Base-by-base conservation (phyloP, 2,797 vertebrate species). In the Hybognathus amarus region DNA sequence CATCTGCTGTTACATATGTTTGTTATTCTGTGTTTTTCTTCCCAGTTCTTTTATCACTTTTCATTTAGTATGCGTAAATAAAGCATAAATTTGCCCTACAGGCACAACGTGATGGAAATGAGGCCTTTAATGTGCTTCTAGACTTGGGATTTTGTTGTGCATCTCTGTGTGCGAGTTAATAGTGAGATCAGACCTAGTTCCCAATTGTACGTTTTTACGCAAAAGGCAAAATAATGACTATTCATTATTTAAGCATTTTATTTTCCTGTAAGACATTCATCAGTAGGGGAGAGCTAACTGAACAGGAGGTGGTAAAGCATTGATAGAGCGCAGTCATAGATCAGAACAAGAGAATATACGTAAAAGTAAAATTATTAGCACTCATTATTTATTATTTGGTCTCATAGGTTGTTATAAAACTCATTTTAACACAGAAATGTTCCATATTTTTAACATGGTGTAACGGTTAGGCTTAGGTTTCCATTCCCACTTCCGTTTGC, bases 51-150 rank as follows among this genome's bases (percentile, higher is more conserved):
- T 83, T 75, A 83, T 70, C 38, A 36, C 70, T 75, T 73, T 50
- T 56, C 69, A 67, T 78, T 83, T 77, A 83, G 74, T 77, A 83
- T 83, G 81, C 73, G 38, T 76, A 83, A 83, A 78, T 79, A 84
- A 78, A 79, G 54, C 61, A 79, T 77, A 83, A 20, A 83, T 84
- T 74, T 47, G 47, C 74, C 79, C 70, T 66, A 61, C 33, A 83
- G 85, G 52, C 71, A 82, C 56, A 77, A 45, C 77, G 75, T 79
- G 50, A 83, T 80, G 63, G 77, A 85, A 86, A 84, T 83, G 36
- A 81, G 70, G 40, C 73, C 79, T 71, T 83, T 77, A 82, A 87
- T 82, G 10, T 45, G 24, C 85, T 40, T 85, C 74, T 42, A 75
- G 76, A 54, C 78, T 74, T 36, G 17, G 63, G 68, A 71, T 52